A percentile compares a stretch with the other conserved stretches of the same genome.
Conservation (phyloP, 2,113 vertebrate genomes). For the Lophotis ruficrista region DNA sequence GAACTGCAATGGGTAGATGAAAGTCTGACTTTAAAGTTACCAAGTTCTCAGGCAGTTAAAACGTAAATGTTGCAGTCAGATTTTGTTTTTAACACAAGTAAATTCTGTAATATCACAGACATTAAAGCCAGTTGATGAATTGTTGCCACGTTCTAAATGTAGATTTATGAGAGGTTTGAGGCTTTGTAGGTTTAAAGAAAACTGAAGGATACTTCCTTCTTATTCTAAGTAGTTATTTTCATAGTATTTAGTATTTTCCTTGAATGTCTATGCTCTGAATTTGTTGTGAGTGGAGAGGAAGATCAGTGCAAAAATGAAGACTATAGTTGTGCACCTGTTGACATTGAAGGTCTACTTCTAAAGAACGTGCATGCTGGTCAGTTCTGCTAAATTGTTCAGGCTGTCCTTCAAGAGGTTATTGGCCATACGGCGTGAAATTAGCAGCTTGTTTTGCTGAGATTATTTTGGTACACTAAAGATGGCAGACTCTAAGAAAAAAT, state of each 20-base stretch:
- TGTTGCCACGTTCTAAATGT: background rate
- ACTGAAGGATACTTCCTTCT: background rate
- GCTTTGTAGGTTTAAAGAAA: background rate
- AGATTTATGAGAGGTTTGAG: background rate
- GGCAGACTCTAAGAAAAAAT: background rate
- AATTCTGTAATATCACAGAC: background rate
- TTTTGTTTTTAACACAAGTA: conserved; percentile 29
- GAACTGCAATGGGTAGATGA: background rate
- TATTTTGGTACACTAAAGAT: background rate
- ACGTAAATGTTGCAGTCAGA: conserved; percentile 5
- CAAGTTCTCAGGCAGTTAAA: conserved; percentile 28
- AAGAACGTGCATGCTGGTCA: rapidly evolving
- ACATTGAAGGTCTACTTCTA: background rate
- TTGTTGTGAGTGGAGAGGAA: background rate
- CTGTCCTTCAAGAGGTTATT: background rate
- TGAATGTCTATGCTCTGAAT: background rate
- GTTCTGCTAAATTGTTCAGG: background rate
- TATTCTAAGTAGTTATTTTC: background rate
- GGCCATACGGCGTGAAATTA: background rate
- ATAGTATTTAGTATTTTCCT: background rate
- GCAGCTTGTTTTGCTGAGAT: background rate
- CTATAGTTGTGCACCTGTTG: background rate
- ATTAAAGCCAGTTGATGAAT: background rate
- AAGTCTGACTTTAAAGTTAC: conserved; percentile 14
- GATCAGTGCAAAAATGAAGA: background rate